These are phyloP conservation scores for Hypocryptadius cinnamomeus DNA, from an alignment of 2,113 vertebrate genomes.

Conservation along the genomic window DNA sequence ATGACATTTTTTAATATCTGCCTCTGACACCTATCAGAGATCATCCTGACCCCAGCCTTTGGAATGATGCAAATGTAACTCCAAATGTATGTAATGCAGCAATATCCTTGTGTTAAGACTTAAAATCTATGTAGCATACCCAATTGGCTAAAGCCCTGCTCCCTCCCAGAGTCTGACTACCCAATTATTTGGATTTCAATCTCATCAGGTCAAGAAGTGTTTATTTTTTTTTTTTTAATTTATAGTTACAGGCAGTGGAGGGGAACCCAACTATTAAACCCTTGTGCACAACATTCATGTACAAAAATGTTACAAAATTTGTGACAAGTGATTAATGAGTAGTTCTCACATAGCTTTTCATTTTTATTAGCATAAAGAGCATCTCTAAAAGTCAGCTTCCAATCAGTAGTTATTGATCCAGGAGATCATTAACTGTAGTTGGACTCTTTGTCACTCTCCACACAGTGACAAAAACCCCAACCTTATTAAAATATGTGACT, in stretches of 20 bases:
- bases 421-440: background rate
- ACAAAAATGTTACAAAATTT: background rate
- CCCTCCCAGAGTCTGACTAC: background rate
- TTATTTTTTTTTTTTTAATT: background rate
- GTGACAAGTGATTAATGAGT: background rate
- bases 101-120: background rate
- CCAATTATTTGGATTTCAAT: background rate
- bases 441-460: background rate
- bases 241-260: background rate
- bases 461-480: background rate
- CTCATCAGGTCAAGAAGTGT: background rate
- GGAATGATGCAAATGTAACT: background rate
- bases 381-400: background rate
- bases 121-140: background rate
- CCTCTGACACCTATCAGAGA: background rate
- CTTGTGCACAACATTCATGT: background rate
- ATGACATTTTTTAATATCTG: background rate
- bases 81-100: background rate
- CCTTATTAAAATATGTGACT: accelerated
- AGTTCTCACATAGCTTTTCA: background rate
- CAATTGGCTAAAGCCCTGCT: background rate
- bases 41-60: background rate
- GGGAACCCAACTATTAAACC: background rate
- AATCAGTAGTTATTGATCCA: background rate
- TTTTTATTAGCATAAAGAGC: background rate